Conservation (phyloP, 2,113 vertebrate species). For the Bubalus kerabau region DNA sequence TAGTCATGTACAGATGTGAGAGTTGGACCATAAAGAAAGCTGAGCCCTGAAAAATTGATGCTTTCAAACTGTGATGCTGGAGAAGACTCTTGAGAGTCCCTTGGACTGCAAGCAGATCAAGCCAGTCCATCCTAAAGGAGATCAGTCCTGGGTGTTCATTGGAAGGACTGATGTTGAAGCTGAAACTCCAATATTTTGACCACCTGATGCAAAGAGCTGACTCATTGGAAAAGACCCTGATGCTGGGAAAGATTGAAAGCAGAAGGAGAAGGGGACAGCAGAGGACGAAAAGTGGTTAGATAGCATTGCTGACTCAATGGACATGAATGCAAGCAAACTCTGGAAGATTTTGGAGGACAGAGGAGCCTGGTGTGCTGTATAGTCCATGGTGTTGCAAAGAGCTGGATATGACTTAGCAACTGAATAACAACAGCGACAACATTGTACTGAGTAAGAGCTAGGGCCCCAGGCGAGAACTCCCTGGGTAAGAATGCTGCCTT, state of each 20-base stretch:
- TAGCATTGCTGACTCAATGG: background rate
- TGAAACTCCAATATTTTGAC: background rate
- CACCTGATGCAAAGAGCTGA: background rate
- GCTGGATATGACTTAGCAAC: background rate
- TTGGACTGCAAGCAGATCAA: background rate
- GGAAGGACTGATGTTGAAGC: background rate
- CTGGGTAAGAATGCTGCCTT: background rate
- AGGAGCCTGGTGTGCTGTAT: background rate
- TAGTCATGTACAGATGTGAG: background rate
- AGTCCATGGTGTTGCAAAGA: background rate
- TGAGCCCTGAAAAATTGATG: background rate
- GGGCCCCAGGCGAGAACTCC: background rate
- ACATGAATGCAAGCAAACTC: background rate
- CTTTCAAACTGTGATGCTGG: background rate
- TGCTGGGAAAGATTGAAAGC: background rate
- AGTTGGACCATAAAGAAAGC: background rate
- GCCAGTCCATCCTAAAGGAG: background rate
- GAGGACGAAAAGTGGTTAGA: background rate
- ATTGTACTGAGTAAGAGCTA: slow-evolving; percentile 1
- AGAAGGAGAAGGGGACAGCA: background rate
- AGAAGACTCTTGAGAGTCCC: background rate
- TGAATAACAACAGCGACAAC: background rate
- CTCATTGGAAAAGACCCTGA: background rate
- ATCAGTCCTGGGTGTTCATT: background rate
- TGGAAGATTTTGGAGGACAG: background rate